A percentile compares a stretch with the other conserved stretches of the same genome.
phyloP scores from a whole-genome alignment of 2,797 vertebrate species.

The Pelobates cultripes region DNA sequence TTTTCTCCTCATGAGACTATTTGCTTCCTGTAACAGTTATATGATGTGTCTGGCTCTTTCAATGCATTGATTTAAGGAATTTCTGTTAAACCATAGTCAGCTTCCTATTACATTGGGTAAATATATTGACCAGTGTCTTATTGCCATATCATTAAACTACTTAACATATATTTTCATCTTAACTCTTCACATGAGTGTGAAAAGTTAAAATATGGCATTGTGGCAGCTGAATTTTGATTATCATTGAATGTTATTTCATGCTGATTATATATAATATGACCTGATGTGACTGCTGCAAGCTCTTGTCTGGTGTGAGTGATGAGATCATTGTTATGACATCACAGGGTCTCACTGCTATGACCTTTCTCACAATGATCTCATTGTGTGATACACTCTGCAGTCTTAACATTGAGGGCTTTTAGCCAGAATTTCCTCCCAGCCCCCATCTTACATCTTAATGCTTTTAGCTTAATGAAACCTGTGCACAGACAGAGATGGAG shows the following conservation, averaged over 20 bases:
- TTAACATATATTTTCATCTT: not conserved
- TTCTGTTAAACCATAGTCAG: not conserved
- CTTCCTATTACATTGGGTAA: not conserved
- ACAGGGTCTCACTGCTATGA: constrained; percentile 2
- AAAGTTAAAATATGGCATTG: not conserved
- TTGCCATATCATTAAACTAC: not conserved
- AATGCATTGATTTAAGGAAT: not conserved
- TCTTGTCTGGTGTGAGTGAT: constrained; percentile 40
- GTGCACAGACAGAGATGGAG: constrained; percentile 10
- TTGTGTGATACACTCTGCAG: constrained; percentile 38
- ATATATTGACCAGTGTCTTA: not conserved
- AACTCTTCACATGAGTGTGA: not conserved
- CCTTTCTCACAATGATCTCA: constrained; percentile 45
- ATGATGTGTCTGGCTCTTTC: not conserved
- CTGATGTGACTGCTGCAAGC: constrained; percentile 1
- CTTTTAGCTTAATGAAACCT: constrained; percentile 56
- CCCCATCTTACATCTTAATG: constrained; percentile 30
- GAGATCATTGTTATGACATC: constrained; percentile 50
- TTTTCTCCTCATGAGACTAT: not conserved
- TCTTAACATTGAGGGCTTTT: constrained; percentile 32
- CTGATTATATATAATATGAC: not conserved
- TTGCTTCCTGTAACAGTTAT: not conserved
- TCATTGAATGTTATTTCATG: not conserved
- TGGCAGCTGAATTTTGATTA: not conserved
- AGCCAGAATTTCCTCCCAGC: constrained; percentile 24